phyloP scores from a whole-genome alignment of 2,888 invertebrate species.

The Cryptocephalus moraei region DNA sequence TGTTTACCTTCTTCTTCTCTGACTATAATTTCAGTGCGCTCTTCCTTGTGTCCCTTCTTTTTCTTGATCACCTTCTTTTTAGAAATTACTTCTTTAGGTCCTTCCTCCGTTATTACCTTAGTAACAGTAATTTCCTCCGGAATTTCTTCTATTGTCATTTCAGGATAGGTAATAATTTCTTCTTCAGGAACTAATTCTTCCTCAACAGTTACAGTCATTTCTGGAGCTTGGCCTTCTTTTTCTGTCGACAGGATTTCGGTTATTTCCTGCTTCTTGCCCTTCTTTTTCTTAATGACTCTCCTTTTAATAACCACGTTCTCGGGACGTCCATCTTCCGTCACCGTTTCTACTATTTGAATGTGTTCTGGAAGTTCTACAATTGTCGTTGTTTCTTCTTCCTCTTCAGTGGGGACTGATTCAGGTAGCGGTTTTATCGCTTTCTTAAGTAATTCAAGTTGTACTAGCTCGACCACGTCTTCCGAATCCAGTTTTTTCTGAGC shows the following conservation, averaged over 20 bases:
- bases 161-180: slow-evolving; percentile 3
- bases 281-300: slow-evolving; percentile 36
- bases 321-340: slow-evolving; percentile 13
- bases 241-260: slow-evolving; percentile 20
- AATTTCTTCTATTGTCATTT: slow-evolving; percentile 6
- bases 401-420: slow-evolving; percentile 6
- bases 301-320: slow-evolving; percentile 29
- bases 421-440: slow-evolving; percentile 21
- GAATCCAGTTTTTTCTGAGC: slow-evolving; percentile 26
- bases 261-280: slow-evolving; percentile 33
- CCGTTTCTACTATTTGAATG: slow-evolving; percentile 10
- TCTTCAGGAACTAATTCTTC: slow-evolving; percentile 17
- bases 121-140: slow-evolving; percentile 7
- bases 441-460: slow-evolving; percentile 27
- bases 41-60: slow-evolving; percentile 20
- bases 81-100: background rate
- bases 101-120: background rate
- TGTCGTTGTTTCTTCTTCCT: slow-evolving; percentile 30
- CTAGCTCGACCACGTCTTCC: slow-evolving; percentile 26
- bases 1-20: slow-evolving; percentile 20
- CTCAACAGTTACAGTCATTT: slow-evolving; percentile 23
- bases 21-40: slow-evolving; percentile 9
- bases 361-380: slow-evolving; percentile 13
- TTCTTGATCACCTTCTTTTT: slow-evolving; percentile 34
- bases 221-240: slow-evolving; percentile 27